Evolutionary conservation across 1,140 invertebrate species (phyloP).

Genomic region (Forficula auricularia): DNA sequence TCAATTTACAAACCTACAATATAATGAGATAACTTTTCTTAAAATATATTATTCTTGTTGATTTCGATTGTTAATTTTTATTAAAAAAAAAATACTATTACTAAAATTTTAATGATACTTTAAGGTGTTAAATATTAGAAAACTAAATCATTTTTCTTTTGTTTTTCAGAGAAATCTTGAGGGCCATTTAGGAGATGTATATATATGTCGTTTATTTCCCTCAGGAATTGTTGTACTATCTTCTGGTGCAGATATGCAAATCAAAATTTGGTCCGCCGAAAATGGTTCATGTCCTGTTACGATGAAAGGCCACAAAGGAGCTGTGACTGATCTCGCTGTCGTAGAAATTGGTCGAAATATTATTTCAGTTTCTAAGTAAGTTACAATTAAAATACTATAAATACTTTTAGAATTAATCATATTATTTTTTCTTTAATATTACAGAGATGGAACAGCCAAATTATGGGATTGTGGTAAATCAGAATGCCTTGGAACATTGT

Average conservation of each 20-base stretch:
- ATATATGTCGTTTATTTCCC: constrained; percentile 51
- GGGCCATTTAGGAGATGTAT: constrained; percentile 50
- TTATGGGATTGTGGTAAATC: constrained; percentile 52
- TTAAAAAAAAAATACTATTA: no score
- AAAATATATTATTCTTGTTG: no score
- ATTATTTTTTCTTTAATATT: constrained; percentile 12
- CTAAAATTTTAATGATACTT: no score
- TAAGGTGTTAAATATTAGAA: not conserved
- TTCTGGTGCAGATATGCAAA: constrained; percentile 47
- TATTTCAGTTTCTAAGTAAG: constrained; percentile 44
- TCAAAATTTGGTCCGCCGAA: constrained; percentile 52
- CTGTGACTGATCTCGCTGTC: constrained; percentile 43
- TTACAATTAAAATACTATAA: constrained; percentile 1
- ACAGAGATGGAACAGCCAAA: constrained; percentile 45
- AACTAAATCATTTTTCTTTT: constrained; percentile 8
- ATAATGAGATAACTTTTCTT: no score
- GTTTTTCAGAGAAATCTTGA: constrained; percentile 33
- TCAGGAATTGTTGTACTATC: constrained; percentile 48
- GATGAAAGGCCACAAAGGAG: constrained; percentile 43
- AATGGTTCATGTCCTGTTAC: constrained; percentile 46
- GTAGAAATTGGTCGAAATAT: constrained; percentile 55
- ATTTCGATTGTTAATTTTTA: no score
- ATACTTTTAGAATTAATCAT: not conserved
- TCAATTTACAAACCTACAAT: no score
- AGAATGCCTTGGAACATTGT: constrained; percentile 33